These are phyloP conservation scores for Lucilia sericata DNA, from an alignment of 1,140 invertebrate genomes.

Conservation along the genomic window DNA sequence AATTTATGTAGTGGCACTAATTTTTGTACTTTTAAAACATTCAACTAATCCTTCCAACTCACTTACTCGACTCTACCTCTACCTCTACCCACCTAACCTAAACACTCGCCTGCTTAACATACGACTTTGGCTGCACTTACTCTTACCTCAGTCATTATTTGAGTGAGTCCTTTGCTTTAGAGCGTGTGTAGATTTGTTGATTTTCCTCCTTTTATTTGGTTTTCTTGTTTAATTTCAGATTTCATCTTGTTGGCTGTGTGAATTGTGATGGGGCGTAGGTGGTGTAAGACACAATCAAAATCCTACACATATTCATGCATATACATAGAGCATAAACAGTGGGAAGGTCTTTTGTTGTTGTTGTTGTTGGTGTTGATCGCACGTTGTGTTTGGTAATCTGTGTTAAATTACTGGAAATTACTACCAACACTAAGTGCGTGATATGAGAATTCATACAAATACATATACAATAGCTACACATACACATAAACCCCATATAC, in stretches of 20 bases:
- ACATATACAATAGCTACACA: not conserved
- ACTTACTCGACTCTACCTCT: not conserved
- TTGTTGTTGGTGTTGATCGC: not conserved
- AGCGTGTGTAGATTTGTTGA: not conserved
- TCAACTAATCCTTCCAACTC: slow-evolving; percentile 16
- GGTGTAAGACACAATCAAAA: not conserved
- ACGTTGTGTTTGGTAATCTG: slow-evolving; percentile 23
- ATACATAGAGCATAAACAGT: not conserved
- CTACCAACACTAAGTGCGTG: slow-evolving; percentile 33
- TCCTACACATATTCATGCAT: not conserved
- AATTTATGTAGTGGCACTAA: slow-evolving; percentile 27
- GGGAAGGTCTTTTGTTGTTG: not conserved
- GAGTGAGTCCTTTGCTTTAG: not conserved
- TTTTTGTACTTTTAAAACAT: not conserved
- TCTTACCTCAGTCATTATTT: not conserved
- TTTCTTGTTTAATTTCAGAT: slow-evolving; percentile 3
- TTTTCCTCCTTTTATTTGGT: not conserved
- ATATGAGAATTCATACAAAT: slow-evolving; percentile 2
- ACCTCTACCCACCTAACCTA: too few relatives aligned
- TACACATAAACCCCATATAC: not conserved
- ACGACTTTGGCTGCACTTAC: too few relatives aligned
- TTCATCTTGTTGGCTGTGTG: not conserved
- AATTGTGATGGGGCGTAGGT: not conserved
- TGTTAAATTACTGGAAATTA: slow-evolving; percentile 42
- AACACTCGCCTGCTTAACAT: too few relatives aligned